phyloP scores from a whole-genome alignment of 2,113 vertebrate genomes.

The Sinosuthora webbiana region DNA sequence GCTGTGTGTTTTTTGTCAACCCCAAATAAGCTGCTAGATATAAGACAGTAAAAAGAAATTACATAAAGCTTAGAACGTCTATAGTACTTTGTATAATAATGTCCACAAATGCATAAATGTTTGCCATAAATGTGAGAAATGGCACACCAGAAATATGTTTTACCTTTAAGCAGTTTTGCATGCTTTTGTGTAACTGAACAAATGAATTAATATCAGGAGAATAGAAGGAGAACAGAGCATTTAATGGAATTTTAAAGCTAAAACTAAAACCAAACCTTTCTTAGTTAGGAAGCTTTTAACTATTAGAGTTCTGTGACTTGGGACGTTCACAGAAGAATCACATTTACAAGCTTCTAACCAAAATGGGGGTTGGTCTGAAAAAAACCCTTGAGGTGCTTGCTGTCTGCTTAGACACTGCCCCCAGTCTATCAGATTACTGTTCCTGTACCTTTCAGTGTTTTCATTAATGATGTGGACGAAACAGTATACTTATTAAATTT shows the following conservation, averaged over 20 bases:
- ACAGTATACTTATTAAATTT: background rate
- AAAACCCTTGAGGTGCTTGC: background rate
- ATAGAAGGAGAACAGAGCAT: background rate
- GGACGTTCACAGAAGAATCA: background rate
- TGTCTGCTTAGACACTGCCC: background rate
- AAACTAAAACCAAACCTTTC: background rate
- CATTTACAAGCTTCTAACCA: background rate
- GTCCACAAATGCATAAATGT: background rate
- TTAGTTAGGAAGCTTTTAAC: background rate
- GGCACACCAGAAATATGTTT: background rate
- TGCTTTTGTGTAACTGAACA: background rate
- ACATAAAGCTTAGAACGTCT: background rate
- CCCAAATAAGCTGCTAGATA: background rate
- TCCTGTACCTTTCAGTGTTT: background rate
- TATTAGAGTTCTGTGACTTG: background rate
- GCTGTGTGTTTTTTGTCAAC: background rate
- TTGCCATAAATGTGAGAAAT: background rate
- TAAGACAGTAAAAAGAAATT: background rate
- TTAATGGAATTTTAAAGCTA: background rate
- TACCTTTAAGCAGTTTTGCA: background rate
- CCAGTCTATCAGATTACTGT: background rate
- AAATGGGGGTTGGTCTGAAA: background rate
- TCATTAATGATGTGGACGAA: background rate
- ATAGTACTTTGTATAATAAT: background rate
- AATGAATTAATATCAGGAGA: background rate